Evolutionary conservation across 2,113 vertebrate genomes (phyloP).

Genomic region (Pseudolaguvia tuberculata): DNA sequence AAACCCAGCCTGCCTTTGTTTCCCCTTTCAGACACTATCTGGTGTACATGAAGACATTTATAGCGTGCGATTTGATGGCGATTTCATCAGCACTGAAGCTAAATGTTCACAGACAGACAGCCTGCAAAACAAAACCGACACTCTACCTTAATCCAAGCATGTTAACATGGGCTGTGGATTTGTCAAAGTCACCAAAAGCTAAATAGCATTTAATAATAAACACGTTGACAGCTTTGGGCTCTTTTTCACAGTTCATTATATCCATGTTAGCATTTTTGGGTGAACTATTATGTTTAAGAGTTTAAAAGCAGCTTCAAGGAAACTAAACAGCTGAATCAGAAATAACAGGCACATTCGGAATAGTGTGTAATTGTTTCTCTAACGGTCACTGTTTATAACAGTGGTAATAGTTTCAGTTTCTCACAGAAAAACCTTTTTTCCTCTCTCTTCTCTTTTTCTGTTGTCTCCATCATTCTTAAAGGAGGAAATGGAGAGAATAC

Average conservation of each 20-base stretch:
- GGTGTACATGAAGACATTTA: neutral
- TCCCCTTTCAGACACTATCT: neutral
- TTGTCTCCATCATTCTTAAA: conserved; percentile 16
- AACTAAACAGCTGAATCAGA: conserved; percentile 41
- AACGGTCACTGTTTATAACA: conserved; percentile 67
- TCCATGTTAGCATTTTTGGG: neutral
- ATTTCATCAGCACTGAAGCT: neutral
- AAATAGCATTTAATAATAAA: neutral
- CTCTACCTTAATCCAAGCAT: neutral
- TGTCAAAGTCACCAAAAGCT: neutral
- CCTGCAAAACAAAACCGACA: conserved; percentile 7
- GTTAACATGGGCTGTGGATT: conserved; percentile 1
- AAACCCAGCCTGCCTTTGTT: conserved; percentile 59
- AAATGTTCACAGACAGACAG: neutral
- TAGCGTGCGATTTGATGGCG: neutral
- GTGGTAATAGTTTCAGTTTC: conserved; percentile 63
- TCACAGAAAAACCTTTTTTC: conserved; percentile 62
- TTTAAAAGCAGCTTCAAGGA: conserved; percentile 40
- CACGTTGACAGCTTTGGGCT: neutral
- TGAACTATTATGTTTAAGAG: conserved; percentile 7
- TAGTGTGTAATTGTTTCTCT: conserved; percentile 62
- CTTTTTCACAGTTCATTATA: neutral
- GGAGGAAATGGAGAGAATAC: conserved; percentile 31
- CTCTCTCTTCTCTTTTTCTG: neutral
- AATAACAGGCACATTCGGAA: conserved; percentile 79